Percentiles rank a stretch among this genome's conserved stretches.
phyloP scores from a whole-genome alignment of 2,888 invertebrate species.

The Nemapogon koenigi region DNA sequence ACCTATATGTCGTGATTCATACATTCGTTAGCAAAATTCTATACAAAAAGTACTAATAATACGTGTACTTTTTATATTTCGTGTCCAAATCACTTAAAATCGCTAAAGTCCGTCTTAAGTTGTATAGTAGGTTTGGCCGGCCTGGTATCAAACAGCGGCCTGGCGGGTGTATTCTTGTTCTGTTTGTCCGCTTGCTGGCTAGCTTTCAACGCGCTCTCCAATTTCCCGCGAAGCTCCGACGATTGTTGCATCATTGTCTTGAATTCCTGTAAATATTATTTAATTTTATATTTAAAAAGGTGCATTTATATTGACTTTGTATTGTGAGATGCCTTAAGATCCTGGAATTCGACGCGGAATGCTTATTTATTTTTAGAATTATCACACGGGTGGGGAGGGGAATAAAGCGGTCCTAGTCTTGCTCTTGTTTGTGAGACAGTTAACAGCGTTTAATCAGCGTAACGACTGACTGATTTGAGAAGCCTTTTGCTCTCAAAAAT shows the following conservation, averaged over 20 bases:
- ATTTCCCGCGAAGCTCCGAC: conserved; percentile 76
- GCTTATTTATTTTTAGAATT: background rate
- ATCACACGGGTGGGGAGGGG: too few relatives aligned
- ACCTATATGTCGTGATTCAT: too few relatives aligned
- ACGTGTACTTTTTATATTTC: too few relatives aligned
- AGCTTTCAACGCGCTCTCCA: conserved; percentile 85
- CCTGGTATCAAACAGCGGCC: conserved; percentile 34
- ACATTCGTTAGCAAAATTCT: too few relatives aligned
- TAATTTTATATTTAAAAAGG: conserved; percentile 5
- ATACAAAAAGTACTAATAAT: too few relatives aligned
- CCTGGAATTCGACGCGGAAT: too few relatives aligned
- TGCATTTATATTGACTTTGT: background rate
- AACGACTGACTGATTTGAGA: too few relatives aligned
- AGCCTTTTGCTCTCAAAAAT: too few relatives aligned
- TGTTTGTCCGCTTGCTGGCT: conserved; percentile 64
- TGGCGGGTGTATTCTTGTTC: conserved; percentile 22
- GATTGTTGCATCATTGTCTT: conserved; percentile 88
- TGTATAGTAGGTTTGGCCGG: conserved; percentile 71
- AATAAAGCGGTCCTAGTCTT: too few relatives aligned
- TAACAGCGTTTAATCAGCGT: too few relatives aligned
- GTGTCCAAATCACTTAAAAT: conserved; percentile 79
- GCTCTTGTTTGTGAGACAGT: too few relatives aligned
- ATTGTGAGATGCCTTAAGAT: background rate
- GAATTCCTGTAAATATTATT: conserved; percentile 72
- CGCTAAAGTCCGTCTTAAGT: conserved; percentile 93